Conservation (phyloP, 1,140 invertebrate genomes). For the Drosophila mayri region DNA sequence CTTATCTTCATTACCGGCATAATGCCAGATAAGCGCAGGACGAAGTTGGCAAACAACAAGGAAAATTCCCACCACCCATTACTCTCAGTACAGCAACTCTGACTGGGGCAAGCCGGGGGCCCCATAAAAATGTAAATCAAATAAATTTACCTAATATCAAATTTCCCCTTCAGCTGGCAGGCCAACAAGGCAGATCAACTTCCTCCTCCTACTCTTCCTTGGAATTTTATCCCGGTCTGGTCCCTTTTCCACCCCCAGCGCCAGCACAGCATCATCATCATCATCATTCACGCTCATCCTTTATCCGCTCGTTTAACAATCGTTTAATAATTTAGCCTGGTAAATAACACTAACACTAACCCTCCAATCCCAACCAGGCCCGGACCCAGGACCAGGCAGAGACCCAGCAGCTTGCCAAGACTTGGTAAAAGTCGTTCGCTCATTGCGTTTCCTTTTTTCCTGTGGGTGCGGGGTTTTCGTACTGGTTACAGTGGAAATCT, state of each 20-base stretch:
- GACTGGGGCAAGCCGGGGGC: conserved; percentile 39
- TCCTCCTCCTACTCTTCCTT: not conserved
- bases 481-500: conserved; percentile 2
- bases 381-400: too few relatives aligned
- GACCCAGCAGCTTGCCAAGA: conserved; percentile 20
- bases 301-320: conserved; percentile 84
- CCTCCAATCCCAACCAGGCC: conserved; percentile 36
- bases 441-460: conserved; percentile 17
- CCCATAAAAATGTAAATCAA: conserved; percentile 84
- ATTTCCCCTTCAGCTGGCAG: conserved; percentile 72
- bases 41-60: conserved; percentile 62
- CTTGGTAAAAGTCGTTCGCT: conserved; percentile 26
- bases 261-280: conserved; percentile 56
- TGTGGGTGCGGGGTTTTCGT: conserved; percentile 33
- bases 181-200: conserved; percentile 42
- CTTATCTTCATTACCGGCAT: conserved; percentile 79
- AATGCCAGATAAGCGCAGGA: conserved; percentile 78
- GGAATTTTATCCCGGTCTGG: conserved; percentile 17
- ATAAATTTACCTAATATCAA: conserved; percentile 84
- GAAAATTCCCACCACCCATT: conserved; percentile 37
- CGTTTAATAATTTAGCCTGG: conserved; percentile 83
- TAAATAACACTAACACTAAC: conserved; percentile 81
- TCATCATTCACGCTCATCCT: conserved; percentile 82
- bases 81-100: conserved; percentile 17
- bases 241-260: conserved; percentile 25